phyloP scores from a whole-genome alignment of 2,113 vertebrate genomes.

The zebrafish (Danio rerio) region DNA sequence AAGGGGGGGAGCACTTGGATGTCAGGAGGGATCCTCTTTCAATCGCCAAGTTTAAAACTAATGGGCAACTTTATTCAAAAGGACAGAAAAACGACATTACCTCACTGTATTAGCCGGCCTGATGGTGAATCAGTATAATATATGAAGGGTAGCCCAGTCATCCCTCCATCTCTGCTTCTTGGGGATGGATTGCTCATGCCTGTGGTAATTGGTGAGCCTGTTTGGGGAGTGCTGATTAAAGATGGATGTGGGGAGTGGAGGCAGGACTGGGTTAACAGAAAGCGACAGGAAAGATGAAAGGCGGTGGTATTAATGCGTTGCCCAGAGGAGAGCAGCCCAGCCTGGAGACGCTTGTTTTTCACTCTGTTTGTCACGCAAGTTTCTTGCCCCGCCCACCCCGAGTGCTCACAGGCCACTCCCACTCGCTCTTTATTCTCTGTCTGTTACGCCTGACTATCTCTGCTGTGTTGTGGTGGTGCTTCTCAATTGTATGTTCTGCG shows the following conservation, averaged over 20 bases:
- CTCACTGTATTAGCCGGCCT: slow-evolving; percentile 30
- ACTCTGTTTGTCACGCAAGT: slow-evolving; percentile 66
- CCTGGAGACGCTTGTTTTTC: slow-evolving; percentile 57
- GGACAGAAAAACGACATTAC: slow-evolving; percentile 37
- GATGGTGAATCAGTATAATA: slow-evolving; percentile 43
- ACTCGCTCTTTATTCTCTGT: background rate
- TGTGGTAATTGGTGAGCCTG: slow-evolving; percentile 53
- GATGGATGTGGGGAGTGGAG: slow-evolving; percentile 59
- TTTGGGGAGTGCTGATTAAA: slow-evolving; percentile 63
- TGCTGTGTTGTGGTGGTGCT: no score
- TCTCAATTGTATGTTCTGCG: background rate
- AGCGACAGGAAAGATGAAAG: slow-evolving; percentile 69
- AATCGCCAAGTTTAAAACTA: slow-evolving; percentile 31
- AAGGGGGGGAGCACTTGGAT: background rate
- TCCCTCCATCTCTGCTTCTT: slow-evolving; percentile 31
- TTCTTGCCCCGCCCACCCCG: slow-evolving; percentile 51
- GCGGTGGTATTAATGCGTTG: slow-evolving; percentile 58
- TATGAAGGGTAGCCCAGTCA: slow-evolving; percentile 19
- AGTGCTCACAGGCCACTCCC: slow-evolving; percentile 25
- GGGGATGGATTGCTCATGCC: slow-evolving; percentile 40
- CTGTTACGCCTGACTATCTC: background rate
- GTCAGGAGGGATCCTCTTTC: slow-evolving; percentile 39
- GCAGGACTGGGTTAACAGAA: slow-evolving; percentile 59
- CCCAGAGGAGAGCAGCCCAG: slow-evolving; percentile 58
- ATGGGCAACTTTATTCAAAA: slow-evolving; percentile 48